Conservation (phyloP, 2,113 vertebrate species). For the Gopherus evgoodei region DNA sequence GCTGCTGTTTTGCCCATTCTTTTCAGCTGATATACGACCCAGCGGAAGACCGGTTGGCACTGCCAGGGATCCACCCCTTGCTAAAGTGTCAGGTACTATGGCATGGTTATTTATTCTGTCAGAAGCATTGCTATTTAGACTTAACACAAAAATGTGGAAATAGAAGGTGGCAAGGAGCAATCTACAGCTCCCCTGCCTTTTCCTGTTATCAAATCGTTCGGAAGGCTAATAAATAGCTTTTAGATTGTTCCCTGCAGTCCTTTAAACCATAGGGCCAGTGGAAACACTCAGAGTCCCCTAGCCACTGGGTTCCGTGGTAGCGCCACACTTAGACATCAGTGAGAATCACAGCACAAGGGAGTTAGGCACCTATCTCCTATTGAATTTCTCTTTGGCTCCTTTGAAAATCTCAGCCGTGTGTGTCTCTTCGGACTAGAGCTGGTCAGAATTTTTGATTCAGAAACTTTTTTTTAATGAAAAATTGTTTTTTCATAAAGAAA, state of each 20-base stretch:
- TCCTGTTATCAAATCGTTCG: background rate
- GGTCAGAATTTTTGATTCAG: background rate
- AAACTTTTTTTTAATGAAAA: background rate
- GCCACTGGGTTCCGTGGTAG: background rate
- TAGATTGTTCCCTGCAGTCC: accelerated
- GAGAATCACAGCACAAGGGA: background rate
- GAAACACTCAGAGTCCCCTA: background rate
- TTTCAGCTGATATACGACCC: slow-evolving; percentile 91
- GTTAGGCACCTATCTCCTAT: accelerated
- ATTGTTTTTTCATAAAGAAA: background rate
- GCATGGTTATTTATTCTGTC: accelerated
- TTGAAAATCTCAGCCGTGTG: accelerated
- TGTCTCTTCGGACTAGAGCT: accelerated
- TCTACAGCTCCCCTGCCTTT: background rate
- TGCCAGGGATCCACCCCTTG: slow-evolving; percentile 87
- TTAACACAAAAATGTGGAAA: background rate
- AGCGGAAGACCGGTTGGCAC: slow-evolving; percentile 90
- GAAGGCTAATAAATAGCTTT: background rate
- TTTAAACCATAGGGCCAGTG: background rate
- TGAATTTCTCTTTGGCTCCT: accelerated
- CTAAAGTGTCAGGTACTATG: slow-evolving; percentile 85
- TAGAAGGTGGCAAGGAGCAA: background rate
- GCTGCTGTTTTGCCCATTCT: background rate
- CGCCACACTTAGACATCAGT: background rate
- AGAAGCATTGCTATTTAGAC: accelerated